Evolutionary conservation across 1,140 invertebrate genomes (phyloP), one percentile per base, ranked within the genome.

Genomic region (Rhagoletis zephyria): DNA sequence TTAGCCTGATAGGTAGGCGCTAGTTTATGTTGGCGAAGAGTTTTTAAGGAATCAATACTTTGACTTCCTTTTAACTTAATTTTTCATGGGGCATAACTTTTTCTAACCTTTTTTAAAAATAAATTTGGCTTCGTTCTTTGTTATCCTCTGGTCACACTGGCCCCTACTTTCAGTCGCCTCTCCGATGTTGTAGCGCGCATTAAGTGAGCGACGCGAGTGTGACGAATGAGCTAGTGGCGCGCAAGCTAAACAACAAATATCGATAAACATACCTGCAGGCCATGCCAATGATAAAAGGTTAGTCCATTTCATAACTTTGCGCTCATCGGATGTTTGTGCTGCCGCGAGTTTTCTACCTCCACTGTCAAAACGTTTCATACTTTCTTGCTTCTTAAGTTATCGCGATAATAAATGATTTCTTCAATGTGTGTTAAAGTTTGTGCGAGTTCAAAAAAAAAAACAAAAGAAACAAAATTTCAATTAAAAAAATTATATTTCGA

Each of bases 201-300:
- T 14, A n/a, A 64, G 30, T 64, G 63, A 64, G 63, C 63, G 63
- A 64, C 63, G 63, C 16, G 63, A 64, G 63, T 64, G n/a, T 64
- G 16, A 64, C 63, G 16, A 64, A 4, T 19, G 5, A 67, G 64
- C 19, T 67, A 30, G 64, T 67, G 40, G 19, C 64, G 40, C 19
- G n/a, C 64, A 67, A 67, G 9, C 9, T 30, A 67, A 42, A 67
- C 64, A 30, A 12, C 64, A 67, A 67, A 67, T 10, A 40, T 42
- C 12, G 64, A 7, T 19, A 2, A 64, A 30, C 64, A 67, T 42
- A 14, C 19, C 30, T 40, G 30, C 19, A 42, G 40, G 30, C 19
- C 64, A 67, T 67, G 10, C 0, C 86, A 87, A 87, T 87, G 85
- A 16, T 85, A 56, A 61, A 70, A 85, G 9, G 48, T 19, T 60